Base-by-base conservation (phyloP, 1,140 invertebrate genomes). In the Drosophila fuyamai region DNA sequence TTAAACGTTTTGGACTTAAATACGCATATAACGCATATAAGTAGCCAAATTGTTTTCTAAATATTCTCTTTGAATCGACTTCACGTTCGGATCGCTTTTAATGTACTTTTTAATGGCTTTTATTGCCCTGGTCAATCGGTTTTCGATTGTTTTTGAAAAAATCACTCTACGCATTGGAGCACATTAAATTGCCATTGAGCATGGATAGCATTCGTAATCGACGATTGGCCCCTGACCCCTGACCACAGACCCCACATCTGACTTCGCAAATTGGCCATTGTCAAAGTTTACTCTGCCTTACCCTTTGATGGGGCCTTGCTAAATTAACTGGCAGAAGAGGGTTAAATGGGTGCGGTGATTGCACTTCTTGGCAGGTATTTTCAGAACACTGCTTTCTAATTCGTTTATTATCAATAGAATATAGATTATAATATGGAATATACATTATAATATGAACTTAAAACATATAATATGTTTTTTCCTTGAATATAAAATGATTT, bases 91-190 rank as follows among this genome's bases (percentile, higher is more conserved):
- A 16, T 13, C 29, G n/a, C 71, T 65, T 76, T 83, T 83, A 83
- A 83, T 83, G 77, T 80, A 81, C 77, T 85, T 79, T 83, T 80
- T 79, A 80, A 60, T 85, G 72, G 73, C 67, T 81, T 85, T 84
- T 85, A 85, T 85, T 85, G 81, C 77, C 46, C 59, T 77, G 58
- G 56, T 61, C 65, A 81, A 85, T 85, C 61, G 77, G 35, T 85
- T 65, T 85, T 70, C 55, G 62, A 81, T 85, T 81, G 81, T 65
- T 85, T 72, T 67, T 40, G 27, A 50, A 68, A 66, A 32, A 36
- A 50, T 67, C 63, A 54, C 65, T 66, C 61, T 51, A 13, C 65
- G 47, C 29, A 58, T 9, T 44, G 46, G 12, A 62, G 75, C 62
- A 68, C 75, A 81, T 81, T 81, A 79, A 81, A 83, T 79, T 48